Evolutionary conservation across 2,797 vertebrate genomes (phyloP).

Genomic region (Molossus molossus): DNA sequence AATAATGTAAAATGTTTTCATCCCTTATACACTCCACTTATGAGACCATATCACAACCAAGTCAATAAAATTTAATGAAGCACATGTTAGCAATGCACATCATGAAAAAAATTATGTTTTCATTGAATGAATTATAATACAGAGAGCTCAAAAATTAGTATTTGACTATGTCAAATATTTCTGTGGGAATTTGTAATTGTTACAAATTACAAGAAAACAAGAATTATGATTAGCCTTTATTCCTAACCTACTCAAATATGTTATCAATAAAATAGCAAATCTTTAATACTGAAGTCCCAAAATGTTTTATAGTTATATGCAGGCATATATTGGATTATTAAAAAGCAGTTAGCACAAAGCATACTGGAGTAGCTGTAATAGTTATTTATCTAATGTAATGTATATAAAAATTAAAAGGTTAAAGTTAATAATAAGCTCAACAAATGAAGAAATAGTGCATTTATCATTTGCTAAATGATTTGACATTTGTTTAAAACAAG

Average conservation of each 20-base stretch:
- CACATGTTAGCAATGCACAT: not conserved
- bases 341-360: constrained; percentile 77
- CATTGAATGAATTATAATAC: not conserved
- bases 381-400: constrained; percentile 74
- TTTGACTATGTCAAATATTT: not conserved
- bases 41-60: not conserved
- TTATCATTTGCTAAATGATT: constrained; percentile 72
- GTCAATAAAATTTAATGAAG: not conserved
- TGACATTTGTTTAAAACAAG: constrained; percentile 70
- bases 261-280: constrained; percentile 67
- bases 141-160: not conserved
- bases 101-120: constrained; percentile 23
- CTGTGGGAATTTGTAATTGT: not conserved
- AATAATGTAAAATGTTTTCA: not conserved
- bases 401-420: constrained; percentile 80
- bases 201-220: constrained; percentile 36
- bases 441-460: constrained; percentile 74
- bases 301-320: constrained; percentile 64
- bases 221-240: constrained; percentile 34
- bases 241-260: constrained; percentile 53
- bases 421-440: constrained; percentile 72
- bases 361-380: constrained; percentile 49
- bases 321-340: constrained; percentile 73
- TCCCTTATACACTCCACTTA: not conserved
- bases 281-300: constrained; percentile 67